Evolutionary conservation across 53 echinoderm and acorn worm species (phyloP).

Genomic region (Apostichopus leukothele): DNA sequence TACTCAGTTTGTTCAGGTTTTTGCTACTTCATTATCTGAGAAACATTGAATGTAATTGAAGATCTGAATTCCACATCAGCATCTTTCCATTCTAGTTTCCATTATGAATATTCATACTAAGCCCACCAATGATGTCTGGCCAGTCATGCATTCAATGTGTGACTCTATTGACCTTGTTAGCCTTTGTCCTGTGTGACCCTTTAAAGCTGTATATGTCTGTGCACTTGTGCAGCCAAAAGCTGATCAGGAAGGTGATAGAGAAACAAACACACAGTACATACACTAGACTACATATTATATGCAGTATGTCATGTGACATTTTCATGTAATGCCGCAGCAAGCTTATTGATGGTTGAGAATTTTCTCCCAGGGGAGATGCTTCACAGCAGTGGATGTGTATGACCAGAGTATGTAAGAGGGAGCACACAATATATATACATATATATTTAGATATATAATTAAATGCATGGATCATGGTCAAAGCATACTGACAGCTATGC

Average conservation of each 20-base stretch:
- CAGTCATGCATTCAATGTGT: conserved; percentile 43
- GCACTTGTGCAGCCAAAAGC: background rate
- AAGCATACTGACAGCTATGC: no score
- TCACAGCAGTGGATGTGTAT: background rate
- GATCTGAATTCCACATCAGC: conserved; percentile 36
- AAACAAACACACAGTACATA: background rate
- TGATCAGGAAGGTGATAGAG: conserved; percentile 23
- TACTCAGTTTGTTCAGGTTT: conserved; percentile 31
- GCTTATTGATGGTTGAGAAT: conserved; percentile 16
- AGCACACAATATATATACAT: background rate
- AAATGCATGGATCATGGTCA: background rate
- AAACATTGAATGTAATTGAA: conserved; percentile 41
- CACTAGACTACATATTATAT: background rate
- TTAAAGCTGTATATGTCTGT: conserved; percentile 27
- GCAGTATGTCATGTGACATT: conserved; percentile 21
- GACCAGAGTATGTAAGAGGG: background rate
- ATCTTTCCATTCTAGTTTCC: conserved; percentile 40
- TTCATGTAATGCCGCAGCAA: background rate
- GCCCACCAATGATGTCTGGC: conserved; percentile 26
- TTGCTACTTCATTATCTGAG: conserved; percentile 21
- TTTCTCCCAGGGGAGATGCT: conserved; percentile 29
- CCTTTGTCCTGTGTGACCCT: conserved; percentile 39
- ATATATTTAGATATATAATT: background rate
- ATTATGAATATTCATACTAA: conserved; percentile 20
- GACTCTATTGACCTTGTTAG: conserved; percentile 31